A percentile compares a stretch with the other conserved stretches of the same genome.
Evolutionary conservation across 2,113 vertebrate species (phyloP).

Genomic region (Forbesichthys papilliferus): DNA sequence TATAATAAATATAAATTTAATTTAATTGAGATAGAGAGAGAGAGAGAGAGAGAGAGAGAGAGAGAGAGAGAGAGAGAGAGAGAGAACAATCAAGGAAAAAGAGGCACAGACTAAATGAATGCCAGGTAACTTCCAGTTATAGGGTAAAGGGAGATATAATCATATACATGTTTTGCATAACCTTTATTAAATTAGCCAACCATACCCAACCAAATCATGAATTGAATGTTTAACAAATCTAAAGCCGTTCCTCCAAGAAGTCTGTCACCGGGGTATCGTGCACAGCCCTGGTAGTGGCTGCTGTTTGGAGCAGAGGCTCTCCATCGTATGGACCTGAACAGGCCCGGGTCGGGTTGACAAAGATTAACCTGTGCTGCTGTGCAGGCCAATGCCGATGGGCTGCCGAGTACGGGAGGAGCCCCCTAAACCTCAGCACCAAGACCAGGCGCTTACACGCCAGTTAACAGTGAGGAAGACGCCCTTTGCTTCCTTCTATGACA

Average conservation of each 20-base stretch:
- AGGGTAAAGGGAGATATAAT: too few species aligned
- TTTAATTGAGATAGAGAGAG: too few species aligned
- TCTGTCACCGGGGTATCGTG: background rate
- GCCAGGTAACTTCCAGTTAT: background rate
- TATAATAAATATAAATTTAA: too few species aligned
- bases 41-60: background rate
- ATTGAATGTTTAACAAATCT: background rate
- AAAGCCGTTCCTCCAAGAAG: background rate
- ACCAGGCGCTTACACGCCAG: constrained; percentile 8
- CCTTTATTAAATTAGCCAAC: too few species aligned
- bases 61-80: background rate
- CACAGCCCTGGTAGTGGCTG: constrained; percentile 9
- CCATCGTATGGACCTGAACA: constrained; percentile 55
- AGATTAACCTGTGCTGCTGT: constrained; percentile 40
- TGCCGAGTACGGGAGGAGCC: too few species aligned
- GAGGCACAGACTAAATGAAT: too few species aligned
- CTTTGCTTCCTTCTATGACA: too few species aligned
- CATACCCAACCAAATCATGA: background rate
- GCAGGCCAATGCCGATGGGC: background rate
- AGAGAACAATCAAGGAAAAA: background rate
- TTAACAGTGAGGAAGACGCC: too few species aligned
- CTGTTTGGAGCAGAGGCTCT: constrained; percentile 38
- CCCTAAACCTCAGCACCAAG: background rate
- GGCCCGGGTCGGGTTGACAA: constrained; percentile 38
- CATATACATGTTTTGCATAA: too few species aligned